A percentile compares a stretch with the other conserved stretches of the same genome.
Evolutionary conservation across 2,888 invertebrate species (phyloP).

Genomic region (Andrena chrysosceles): DNA sequence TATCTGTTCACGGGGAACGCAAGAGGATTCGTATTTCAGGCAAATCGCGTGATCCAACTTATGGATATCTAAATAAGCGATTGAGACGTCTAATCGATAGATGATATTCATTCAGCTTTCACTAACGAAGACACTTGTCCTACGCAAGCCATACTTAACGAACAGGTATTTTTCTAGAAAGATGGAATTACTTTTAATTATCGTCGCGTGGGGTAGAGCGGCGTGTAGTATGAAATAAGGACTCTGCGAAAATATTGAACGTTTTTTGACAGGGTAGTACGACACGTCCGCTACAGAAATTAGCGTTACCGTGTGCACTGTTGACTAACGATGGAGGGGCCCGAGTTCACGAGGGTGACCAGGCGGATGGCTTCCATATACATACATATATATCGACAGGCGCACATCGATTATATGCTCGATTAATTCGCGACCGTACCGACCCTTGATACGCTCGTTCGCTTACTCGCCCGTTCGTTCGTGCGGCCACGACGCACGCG

Average conservation of each 20-base stretch:
- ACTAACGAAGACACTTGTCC: no score
- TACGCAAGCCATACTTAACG: no score
- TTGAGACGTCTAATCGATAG: no score
- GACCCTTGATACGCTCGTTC: constrained; percentile 76
- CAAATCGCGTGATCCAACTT: no score
- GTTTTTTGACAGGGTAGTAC: constrained; percentile 67
- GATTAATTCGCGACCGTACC: constrained; percentile 83
- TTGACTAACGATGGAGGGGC: constrained; percentile 78
- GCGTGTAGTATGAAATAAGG: background rate
- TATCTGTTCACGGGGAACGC: background rate
- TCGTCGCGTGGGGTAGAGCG: background rate
- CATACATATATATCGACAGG: constrained; percentile 78
- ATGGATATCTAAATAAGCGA: no score
- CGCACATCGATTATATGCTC: constrained; percentile 84
- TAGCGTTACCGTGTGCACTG: constrained; percentile 78
- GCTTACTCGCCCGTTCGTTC: constrained; percentile 62
- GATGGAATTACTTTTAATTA: no score
- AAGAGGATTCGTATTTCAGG: background rate
- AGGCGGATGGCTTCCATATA: constrained; percentile 72
- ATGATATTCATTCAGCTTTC: no score
- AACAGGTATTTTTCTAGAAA: no score
- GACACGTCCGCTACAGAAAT: constrained; percentile 78
- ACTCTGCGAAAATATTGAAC: constrained; percentile 33
- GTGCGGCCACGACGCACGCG: constrained; percentile 50
- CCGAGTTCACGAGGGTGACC: constrained; percentile 77